Evolutionary conservation across 2,113 vertebrate species (phyloP), one percentile per base, ranked within the genome.

Genomic region (Gobio gobio): DNA sequence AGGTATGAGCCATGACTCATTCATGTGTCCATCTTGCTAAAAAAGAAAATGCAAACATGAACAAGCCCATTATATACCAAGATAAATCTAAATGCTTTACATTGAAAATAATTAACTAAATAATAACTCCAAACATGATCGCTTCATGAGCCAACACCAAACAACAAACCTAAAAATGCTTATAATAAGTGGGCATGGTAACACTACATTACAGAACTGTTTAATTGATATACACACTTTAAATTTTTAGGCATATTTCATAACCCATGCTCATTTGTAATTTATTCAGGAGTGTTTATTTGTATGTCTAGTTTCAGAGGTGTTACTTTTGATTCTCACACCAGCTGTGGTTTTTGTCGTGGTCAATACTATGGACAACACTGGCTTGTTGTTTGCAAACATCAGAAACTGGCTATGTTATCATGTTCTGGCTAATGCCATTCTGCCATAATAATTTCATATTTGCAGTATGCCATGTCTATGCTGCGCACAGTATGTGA

Each of bases 361-460:
- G 70, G 70, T 73, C 70, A 73, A 20, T 45, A 73, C 36, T 73
- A 6, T 47, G 70, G 43, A 73, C 5, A 47, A 45, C 70, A 73
- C 70, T 73, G 22, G 36, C 40, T 73, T 45, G 40, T 5, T 73
- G 70, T 73, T 73, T 73, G 70, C 40, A 73, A 47, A 73, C 43
- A 73, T 47, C 70, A 73, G 22, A 73, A n/a, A 13, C 0, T 0
- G 1, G 36, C 33, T 18, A 40, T 68, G 16, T 20, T 63, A 24
- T 63, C 4, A 10, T 68, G 33, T 20, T 68, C 14, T 68, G 5
- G 24, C 5, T 64, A 29, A 29, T 29, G 64, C 64, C 64, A 20
- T 68, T 3, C 33, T 10, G 29, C 16, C 33, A 36, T 29, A 29
- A 29, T 68, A 40, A 40, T 20, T 36, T 18, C 2, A 33, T 68